Evolutionary conservation across 1,140 invertebrate species (phyloP), one percentile per base, ranked within the genome.

Genomic region (Amphibalanus amphitrite): DNA sequence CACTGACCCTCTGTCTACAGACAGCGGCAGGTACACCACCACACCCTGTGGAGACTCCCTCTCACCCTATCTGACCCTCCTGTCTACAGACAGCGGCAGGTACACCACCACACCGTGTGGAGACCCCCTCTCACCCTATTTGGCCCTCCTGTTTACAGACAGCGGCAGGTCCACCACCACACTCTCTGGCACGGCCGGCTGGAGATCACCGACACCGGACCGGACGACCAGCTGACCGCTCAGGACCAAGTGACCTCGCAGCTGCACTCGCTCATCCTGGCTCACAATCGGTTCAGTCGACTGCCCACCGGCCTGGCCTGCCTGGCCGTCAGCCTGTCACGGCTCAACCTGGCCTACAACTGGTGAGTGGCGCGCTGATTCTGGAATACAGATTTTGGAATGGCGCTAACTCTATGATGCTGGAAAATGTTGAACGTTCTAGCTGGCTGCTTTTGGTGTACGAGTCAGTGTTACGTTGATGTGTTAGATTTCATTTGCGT

Each of bases 301-400:
- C 87, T 97, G 64, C 96, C 96, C 0, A 83, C 86, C 3, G 89
- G 89, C n/a, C 79, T 98, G 26, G 87, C 94, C 0, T 98, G 96
- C 78, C 81, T 93, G 33, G 93, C 92, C 10, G 88, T 91, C 0
- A 88, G 88, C 74, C 82, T 98, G 26, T 89, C 91, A 0, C 83
- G 92, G 40, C 83, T 98, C 0, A 95, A 95, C 78, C 86, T 98
- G 82, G 88, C 93, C 23, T 91, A 93, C 78, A 99, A 99, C 82
- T 80, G 80, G 78, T 82, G 80, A 73, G 47, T 59, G 13, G 13
- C 71, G 28, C 33, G 30, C 69, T 71, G 65, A n/a, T n/a, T n/a
- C n/a, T n/a, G n/a, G n/a, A n/a, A n/a, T n/a, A n/a, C n/a, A n/a
- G n/a, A n/a, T n/a, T n/a, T n/a, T n/a, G n/a, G n/a, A n/a, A n/a